Conservation (phyloP, 2,888 invertebrate genomes). For the Athalia circularis region DNA sequence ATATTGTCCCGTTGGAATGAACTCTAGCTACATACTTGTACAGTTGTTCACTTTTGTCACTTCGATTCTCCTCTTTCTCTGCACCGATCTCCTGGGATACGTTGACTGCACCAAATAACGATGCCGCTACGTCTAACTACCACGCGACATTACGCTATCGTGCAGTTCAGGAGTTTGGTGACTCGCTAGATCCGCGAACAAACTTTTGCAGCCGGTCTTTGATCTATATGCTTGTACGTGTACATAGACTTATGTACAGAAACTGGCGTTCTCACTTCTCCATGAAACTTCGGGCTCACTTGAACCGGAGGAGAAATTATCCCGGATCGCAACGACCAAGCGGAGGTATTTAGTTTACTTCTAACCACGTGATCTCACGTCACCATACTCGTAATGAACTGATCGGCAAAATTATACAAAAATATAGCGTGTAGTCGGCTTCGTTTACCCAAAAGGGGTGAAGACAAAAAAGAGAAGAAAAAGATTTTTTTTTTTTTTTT, state of each 20-base stretch:
- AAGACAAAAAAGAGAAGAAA: too few species aligned
- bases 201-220: conserved; percentile 26
- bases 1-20: neutral
- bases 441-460: too few species aligned
- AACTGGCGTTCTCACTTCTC: conserved; percentile 27
- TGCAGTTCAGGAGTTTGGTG: conserved; percentile 11
- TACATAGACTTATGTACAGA: neutral
- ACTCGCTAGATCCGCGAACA: conserved; percentile 20
- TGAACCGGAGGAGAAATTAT: conserved; percentile 24
- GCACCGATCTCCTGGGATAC: neutral
- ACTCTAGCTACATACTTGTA: neutral
- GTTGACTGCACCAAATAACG: neutral
- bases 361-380: neutral
- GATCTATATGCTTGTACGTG: conserved; percentile 7
- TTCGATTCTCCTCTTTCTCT: too few species aligned
- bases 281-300: conserved; percentile 26
- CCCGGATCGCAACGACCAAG: conserved; percentile 5
- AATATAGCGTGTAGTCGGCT: too few species aligned
- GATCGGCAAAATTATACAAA: too few species aligned
- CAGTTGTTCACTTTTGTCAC: neutral
- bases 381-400: too few species aligned
- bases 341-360: neutral
- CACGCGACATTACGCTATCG: neutral
- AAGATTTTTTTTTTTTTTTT: too few species aligned
- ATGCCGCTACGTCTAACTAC: neutral